phyloP scores from a whole-genome alignment of 1,140 invertebrate species.

The Macrobrachium rosenbergii region DNA sequence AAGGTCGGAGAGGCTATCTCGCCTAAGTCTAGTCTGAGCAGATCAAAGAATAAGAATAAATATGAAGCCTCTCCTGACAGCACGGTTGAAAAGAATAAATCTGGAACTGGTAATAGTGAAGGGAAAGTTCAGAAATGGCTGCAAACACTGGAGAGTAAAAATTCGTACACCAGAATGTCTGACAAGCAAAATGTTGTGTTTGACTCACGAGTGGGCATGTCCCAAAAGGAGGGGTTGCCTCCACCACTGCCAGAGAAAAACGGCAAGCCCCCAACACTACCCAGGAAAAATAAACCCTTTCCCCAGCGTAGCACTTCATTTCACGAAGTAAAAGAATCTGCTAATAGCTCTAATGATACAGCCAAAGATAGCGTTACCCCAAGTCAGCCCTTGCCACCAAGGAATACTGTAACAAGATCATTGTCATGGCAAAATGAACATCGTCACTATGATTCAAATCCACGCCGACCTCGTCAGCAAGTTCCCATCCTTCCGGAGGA shows the following conservation, averaged over 20 bases:
- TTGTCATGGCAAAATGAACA: slow-evolving; percentile 59
- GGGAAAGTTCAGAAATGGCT: slow-evolving; percentile 63
- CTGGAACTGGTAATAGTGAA: slow-evolving; percentile 25
- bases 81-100: slow-evolving; percentile 20
- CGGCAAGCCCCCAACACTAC: slow-evolving; percentile 45
- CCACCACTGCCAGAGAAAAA: slow-evolving; percentile 51
- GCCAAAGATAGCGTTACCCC: too few relatives aligned
- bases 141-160: slow-evolving; percentile 53
- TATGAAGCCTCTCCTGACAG: slow-evolving; percentile 8
- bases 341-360: neutral
- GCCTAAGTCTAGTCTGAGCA: slow-evolving; percentile 57
- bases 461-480: slow-evolving; percentile 12
- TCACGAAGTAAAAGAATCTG: slow-evolving; percentile 24
- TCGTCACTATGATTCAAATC: slow-evolving; percentile 50
- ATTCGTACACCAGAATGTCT: slow-evolving; percentile 51
- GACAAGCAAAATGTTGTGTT: slow-evolving; percentile 33
- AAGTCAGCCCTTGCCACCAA: too few relatives aligned
- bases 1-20: slow-evolving; percentile 59
- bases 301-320: slow-evolving; percentile 41
- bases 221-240: neutral
- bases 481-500: slow-evolving; percentile 12
- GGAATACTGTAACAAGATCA: slow-evolving; percentile 37
- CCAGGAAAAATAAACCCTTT: slow-evolving; percentile 27
- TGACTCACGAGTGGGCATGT: slow-evolving; percentile 19
- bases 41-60: slow-evolving; percentile 40